Conservation (phyloP, 2,113 vertebrate genomes). For the Python bivittatus region DNA sequence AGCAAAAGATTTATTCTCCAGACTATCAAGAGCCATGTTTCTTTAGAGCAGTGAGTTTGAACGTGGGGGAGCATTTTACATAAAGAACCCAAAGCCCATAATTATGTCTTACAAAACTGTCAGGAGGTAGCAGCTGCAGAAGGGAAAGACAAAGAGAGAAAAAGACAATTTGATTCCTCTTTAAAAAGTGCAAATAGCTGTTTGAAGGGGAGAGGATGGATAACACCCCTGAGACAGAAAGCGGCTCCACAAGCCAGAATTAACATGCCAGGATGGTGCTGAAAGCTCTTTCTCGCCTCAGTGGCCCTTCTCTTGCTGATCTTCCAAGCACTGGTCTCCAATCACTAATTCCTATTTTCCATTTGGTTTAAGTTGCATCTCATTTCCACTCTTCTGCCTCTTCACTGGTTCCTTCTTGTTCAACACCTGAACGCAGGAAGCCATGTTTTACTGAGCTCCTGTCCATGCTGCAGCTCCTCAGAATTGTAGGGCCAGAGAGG, state of each 20-base stretch:
- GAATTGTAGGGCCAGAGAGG: neutral
- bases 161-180: constrained; percentile 57
- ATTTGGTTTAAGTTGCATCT: neutral
- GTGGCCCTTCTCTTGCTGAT: neutral
- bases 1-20: neutral
- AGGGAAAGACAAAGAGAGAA: constrained; percentile 50
- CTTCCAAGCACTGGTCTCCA: neutral
- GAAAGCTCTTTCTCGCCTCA: neutral
- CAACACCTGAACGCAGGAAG: neutral
- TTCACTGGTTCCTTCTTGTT: neutral
- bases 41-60: neutral
- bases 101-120: constrained; percentile 67
- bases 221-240: neutral
- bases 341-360: neutral
- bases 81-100: constrained; percentile 58
- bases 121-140: constrained; percentile 61
- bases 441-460: neutral
- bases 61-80: constrained; percentile 40
- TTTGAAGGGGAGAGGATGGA: constrained; percentile 38
- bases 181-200: constrained; percentile 51
- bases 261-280: neutral
- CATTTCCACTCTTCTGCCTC: neutral
- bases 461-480: neutral
- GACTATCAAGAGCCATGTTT: neutral
- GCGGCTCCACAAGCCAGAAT: constrained; percentile 25